A percentile compares a stretch with the other conserved stretches of the same genome.
These are phyloP conservation scores for Diploptera punctata DNA, from an alignment of 2,888 invertebrate genomes.

Conservation along the genomic window DNA sequence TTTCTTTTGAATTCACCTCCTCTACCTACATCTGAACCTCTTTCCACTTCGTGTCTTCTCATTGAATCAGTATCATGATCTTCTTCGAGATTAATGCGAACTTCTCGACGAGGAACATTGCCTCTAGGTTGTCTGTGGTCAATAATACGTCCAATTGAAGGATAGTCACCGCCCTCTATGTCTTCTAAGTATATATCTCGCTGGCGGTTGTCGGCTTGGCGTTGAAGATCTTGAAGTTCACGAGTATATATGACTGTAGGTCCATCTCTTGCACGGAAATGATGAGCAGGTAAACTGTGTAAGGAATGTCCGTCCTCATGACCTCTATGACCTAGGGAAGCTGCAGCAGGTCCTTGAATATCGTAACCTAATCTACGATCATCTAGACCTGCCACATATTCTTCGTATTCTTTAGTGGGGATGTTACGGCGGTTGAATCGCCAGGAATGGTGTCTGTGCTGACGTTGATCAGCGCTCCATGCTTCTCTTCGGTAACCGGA, in stretches of 20 bases:
- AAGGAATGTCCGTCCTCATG: constrained; percentile 30
- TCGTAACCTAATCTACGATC: constrained; percentile 7
- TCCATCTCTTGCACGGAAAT: constrained; percentile 57
- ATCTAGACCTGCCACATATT: constrained; percentile 9
- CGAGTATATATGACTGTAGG: constrained; percentile 50
- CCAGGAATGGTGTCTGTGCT: constrained; percentile 62
- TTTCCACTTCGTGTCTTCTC: constrained; percentile 76
- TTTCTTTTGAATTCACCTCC: constrained; percentile 57
- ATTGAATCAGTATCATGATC: constrained; percentile 76
- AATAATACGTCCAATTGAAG: constrained; percentile 20
- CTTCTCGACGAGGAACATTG: neutral
- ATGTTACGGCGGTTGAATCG: constrained; percentile 72
- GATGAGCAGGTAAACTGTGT: constrained; percentile 33
- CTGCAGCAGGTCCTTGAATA: constrained; percentile 24
- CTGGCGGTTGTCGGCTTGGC: constrained; percentile 45
- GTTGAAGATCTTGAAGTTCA: constrained; percentile 39
- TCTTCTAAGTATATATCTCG: constrained; percentile 65
- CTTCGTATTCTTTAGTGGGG: constrained; percentile 27
- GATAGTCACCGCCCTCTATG: constrained; percentile 58
- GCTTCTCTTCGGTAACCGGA: constrained; percentile 70
- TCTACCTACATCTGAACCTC: constrained; percentile 70
- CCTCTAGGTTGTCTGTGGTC: constrained; percentile 38
- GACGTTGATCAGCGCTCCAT: constrained; percentile 80
- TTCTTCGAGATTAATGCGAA: constrained; percentile 50
- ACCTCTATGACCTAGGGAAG: constrained; percentile 8